Evolutionary conservation across 1,140 invertebrate species (phyloP).

Genomic region (Harlomillsia oculata): DNA sequence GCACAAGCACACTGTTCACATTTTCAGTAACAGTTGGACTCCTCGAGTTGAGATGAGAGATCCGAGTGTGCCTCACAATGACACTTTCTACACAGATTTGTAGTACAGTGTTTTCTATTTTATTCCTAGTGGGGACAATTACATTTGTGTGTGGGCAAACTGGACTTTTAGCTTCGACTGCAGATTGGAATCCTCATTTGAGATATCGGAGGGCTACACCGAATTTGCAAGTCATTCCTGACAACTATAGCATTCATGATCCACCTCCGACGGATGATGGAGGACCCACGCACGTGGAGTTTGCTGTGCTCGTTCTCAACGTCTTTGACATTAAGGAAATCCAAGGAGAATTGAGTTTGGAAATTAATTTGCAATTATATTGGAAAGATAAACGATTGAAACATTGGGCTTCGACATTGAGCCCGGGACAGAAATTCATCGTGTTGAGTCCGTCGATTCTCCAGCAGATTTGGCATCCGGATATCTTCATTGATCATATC

Average conservation of each 20-base stretch:
- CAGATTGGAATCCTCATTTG: too few relatives aligned
- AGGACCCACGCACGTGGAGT: conserved; percentile 11
- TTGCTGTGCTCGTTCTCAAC: conserved; percentile 25
- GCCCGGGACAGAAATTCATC: conserved; percentile 10
- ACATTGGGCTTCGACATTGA: conserved; percentile 10
- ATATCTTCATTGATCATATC: conserved; percentile 32
- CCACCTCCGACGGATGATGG: conserved; percentile 18
- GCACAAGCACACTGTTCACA: too few relatives aligned
- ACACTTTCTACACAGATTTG: too few relatives aligned
- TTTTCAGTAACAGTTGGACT: too few relatives aligned
- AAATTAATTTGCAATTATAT: conserved; percentile 29
- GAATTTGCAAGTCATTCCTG: too few relatives aligned
- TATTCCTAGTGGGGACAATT: too few relatives aligned
- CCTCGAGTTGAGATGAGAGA: too few relatives aligned
- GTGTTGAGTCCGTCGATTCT: conserved; percentile 30
- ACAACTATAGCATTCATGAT: conserved; percentile 29
- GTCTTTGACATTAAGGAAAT: conserved; percentile 30
- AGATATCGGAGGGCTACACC: conserved; percentile 12
- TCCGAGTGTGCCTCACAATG: too few relatives aligned
- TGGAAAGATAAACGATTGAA: conserved; percentile 32
- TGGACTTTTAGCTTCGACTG: too few relatives aligned
- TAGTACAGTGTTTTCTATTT: too few relatives aligned
- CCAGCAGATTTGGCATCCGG: conserved; percentile 32
- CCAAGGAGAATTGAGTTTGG: conserved; percentile 20
- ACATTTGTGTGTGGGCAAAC: too few relatives aligned